These are phyloP conservation scores for Sarcophaga rosellei DNA, from an alignment of 2,888 invertebrate species.

Conservation along the genomic window DNA sequence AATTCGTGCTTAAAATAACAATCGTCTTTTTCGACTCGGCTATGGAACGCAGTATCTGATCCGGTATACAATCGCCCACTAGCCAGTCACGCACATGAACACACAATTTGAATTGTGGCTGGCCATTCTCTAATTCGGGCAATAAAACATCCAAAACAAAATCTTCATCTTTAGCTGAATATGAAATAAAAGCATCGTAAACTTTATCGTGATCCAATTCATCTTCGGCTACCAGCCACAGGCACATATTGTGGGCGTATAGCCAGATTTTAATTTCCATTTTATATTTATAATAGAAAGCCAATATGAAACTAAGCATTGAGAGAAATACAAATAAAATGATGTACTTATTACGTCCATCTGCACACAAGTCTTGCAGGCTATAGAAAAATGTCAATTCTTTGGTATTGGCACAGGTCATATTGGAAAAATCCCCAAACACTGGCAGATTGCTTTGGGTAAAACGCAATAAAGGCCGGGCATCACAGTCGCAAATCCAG, in stretches of 20 bases:
- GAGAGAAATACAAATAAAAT: constrained; percentile 81
- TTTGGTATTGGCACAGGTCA: constrained; percentile 72
- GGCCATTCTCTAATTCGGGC: constrained; percentile 85
- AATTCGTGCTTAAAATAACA: constrained; percentile 86
- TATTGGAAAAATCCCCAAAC: constrained; percentile 72
- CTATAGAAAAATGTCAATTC: constrained; percentile 4
- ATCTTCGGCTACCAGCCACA: constrained; percentile 86
- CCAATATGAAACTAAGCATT: constrained; percentile 78
- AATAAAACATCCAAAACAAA: constrained; percentile 86
- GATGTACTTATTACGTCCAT: constrained; percentile 75
- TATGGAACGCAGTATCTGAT: constrained; percentile 87
- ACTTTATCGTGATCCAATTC: constrained; percentile 84
- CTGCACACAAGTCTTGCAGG: constrained; percentile 81
- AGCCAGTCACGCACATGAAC: constrained; percentile 88
- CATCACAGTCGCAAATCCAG: constrained; percentile 86
- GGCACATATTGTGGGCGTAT: constrained; percentile 84
- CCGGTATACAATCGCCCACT: constrained; percentile 87
- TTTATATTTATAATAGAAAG: constrained; percentile 83
- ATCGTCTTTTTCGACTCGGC: constrained; percentile 78
- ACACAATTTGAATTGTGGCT: constrained; percentile 86
- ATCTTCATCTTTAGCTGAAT: constrained; percentile 83
- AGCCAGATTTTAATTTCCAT: constrained; percentile 86
- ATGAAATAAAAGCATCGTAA: constrained; percentile 86
- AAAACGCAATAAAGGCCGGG: constrained; percentile 83
- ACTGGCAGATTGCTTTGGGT: constrained; percentile 80